phyloP scores from a whole-genome alignment of 2,888 invertebrate species.

The Lordiphosa andalusiaca region DNA sequence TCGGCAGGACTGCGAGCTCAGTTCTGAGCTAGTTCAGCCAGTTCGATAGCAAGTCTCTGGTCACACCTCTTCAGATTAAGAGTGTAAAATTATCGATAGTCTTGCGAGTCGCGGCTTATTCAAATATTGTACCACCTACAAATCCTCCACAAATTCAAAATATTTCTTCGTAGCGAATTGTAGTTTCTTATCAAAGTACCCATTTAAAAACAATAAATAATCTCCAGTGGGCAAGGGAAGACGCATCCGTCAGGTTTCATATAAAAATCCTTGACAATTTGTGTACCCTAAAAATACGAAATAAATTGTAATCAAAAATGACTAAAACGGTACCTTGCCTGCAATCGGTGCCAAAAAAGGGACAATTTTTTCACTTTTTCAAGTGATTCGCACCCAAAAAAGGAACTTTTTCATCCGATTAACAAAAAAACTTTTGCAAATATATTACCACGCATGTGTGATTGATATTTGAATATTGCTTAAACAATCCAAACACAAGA shows the following conservation, averaged over 20 bases:
- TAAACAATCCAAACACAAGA: neutral
- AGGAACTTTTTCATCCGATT: too few relatives aligned
- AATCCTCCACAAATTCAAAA: constrained; percentile 19
- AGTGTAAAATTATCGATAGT: too few relatives aligned
- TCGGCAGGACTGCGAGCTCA: too few relatives aligned
- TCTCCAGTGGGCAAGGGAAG: constrained; percentile 29
- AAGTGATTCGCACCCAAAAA: too few relatives aligned
- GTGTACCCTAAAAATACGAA: neutral
- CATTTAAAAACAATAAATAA: constrained; percentile 20
- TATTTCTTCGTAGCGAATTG: neutral
- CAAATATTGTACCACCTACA: neutral
- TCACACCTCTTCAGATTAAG: too few relatives aligned
- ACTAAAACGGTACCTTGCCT: too few relatives aligned
- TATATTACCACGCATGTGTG: constrained; percentile 8
- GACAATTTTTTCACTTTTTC: too few relatives aligned
- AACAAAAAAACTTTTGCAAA: too few relatives aligned
- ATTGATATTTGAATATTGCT: constrained; percentile 9
- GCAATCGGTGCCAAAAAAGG: too few relatives aligned
- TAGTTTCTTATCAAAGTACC: neutral
- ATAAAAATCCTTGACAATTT: neutral
- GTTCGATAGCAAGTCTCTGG: too few relatives aligned
- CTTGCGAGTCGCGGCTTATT: neutral
- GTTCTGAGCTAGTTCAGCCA: too few relatives aligned
- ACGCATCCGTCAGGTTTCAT: neutral
- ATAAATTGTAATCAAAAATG: neutral